phyloP scores from a whole-genome alignment of 2,888 invertebrate genomes.

The Leucophenga maculata region DNA sequence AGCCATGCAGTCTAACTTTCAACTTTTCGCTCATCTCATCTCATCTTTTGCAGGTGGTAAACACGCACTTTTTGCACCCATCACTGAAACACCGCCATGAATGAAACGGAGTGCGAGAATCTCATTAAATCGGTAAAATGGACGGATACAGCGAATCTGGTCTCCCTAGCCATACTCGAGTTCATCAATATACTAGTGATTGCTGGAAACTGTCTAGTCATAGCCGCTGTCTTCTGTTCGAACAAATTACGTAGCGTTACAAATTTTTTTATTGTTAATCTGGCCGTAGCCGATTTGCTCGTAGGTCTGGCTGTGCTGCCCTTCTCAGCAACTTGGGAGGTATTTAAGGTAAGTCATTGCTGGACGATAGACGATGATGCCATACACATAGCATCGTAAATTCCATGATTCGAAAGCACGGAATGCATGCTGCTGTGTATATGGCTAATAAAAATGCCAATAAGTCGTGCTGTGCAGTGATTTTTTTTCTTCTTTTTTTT shows the following conservation, averaged over 20 bases:
- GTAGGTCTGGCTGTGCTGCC: slow-evolving; percentile 97
- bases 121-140: slow-evolving; percentile 86
- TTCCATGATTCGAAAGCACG: no score
- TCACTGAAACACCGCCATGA: slow-evolving; percentile 77
- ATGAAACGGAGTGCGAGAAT: slow-evolving; percentile 86
- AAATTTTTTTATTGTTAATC: slow-evolving; percentile 95
- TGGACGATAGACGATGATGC: no score
- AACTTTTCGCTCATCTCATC: no score
- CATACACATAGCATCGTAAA: no score
- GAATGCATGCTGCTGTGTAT: no score
- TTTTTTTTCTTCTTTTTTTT: no score
- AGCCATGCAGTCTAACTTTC: no score
- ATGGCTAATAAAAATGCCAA: no score
- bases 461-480: no score
- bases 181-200: slow-evolving; percentile 92
- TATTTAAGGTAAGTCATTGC: slow-evolving; percentile 80
- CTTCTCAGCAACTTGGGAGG: slow-evolving; percentile 95
- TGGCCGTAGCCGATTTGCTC: slow-evolving; percentile 95
- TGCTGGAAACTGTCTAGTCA: slow-evolving; percentile 91
- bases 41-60: slow-evolving; percentile 69
- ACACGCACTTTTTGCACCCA: slow-evolving; percentile 62
- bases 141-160: slow-evolving; percentile 84
- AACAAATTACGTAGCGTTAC: slow-evolving; percentile 95
- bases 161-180: slow-evolving; percentile 83
- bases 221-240: slow-evolving; percentile 91